Percentiles rank a stretch among this genome's conserved stretches.
phyloP scores from a whole-genome alignment of 2,113 vertebrate species.

The Pseudopipra pipra region DNA sequence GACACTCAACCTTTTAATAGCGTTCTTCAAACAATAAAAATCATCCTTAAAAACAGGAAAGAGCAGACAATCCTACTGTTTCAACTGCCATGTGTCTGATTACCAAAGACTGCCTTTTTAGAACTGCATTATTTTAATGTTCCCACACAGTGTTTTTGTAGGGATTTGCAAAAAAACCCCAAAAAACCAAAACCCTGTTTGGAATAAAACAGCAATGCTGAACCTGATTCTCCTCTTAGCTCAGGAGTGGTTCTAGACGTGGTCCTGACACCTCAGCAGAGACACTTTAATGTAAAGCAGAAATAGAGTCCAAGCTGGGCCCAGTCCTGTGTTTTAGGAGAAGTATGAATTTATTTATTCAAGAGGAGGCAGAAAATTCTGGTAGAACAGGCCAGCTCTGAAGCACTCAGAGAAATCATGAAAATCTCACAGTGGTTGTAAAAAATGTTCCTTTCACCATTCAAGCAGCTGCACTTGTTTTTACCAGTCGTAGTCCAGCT shows the following conservation, averaged over 20 bases:
- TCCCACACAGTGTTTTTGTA: background rate
- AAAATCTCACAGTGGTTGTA: slow-evolving; percentile 18
- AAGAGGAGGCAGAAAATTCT: background rate
- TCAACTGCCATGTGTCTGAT: background rate
- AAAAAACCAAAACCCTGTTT: background rate
- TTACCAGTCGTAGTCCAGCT: background rate
- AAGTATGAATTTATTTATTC: background rate
- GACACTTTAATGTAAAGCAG: background rate
- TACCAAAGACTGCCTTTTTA: background rate
- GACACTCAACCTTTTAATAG: background rate
- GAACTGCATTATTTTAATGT: background rate
- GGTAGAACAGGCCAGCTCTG: background rate
- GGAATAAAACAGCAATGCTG: background rate
- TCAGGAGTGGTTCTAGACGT: background rate
- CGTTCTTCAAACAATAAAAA: slow-evolving; percentile 3
- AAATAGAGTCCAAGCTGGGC: background rate
- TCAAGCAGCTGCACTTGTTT: slow-evolving; percentile 25
- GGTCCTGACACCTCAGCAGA: background rate
- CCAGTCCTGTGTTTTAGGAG: background rate
- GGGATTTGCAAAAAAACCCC: background rate
- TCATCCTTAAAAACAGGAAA: background rate
- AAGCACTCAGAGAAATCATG: background rate
- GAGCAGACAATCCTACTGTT: background rate
- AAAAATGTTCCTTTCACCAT: background rate
- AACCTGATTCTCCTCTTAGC: background rate